Conservation (phyloP, 92 coral and sea anemone species). For the Paragorgia papillata region DNA sequence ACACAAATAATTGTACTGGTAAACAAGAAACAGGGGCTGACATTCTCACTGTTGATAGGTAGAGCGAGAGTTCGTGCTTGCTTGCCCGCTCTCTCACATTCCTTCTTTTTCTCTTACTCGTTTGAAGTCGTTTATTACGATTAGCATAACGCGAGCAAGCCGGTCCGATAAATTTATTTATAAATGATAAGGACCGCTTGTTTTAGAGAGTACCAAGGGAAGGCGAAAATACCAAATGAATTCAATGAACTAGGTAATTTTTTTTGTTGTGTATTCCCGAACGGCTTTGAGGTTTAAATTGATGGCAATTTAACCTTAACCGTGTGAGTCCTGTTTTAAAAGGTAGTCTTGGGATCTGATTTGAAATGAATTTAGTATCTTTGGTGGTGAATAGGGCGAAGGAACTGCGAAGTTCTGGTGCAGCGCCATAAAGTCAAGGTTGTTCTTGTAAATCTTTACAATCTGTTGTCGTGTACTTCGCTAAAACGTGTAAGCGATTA, state of each 20-base stretch:
- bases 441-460: no score
- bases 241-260: conserved; percentile 3
- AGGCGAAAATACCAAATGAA: conserved; percentile 10
- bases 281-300: conserved; percentile 6
- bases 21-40: conserved; percentile 40
- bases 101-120: conserved; percentile 1
- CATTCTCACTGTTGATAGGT: conserved; percentile 1
- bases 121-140: conserved; percentile 5
- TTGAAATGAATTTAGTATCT: background rate
- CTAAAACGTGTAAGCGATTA: background rate
- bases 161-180: conserved; percentile 34
- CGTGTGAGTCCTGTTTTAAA: conserved; percentile 12
- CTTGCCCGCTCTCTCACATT: background rate
- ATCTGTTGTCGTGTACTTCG: no score
- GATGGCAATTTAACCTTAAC: background rate
- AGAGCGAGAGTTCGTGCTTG: conserved; percentile 9
- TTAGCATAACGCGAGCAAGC: background rate
- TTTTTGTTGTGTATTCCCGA: conserved; percentile 25
- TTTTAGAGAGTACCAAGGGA: conserved; percentile 12
- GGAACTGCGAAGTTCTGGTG: background rate
- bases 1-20: conserved; percentile 55
- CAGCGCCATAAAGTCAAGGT: no score
- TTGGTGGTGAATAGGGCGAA: background rate
- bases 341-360: background rate
- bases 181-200: conserved; percentile 31